These are phyloP conservation scores for Dicrurus megarhynchus DNA, from an alignment of 2,113 vertebrate genomes.

Conservation along the genomic window DNA sequence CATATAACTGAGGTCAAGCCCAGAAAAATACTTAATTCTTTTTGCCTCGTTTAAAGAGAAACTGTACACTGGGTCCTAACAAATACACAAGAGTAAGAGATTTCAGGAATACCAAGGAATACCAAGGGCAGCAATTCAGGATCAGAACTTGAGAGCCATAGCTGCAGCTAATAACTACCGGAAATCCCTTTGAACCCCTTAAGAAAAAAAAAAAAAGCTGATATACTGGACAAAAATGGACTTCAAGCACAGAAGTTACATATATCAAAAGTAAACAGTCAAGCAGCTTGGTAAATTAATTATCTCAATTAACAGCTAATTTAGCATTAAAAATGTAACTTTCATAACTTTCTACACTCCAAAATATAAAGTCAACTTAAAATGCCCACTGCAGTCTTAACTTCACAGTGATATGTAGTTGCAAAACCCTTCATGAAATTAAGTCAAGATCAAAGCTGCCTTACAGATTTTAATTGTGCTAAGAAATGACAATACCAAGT, in stretches of 20 bases:
- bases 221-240: background rate
- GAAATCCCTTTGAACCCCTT: background rate
- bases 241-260: background rate
- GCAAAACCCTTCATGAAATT: background rate
- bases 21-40: background rate
- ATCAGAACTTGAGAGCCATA: background rate
- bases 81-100: background rate
- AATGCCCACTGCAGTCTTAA: background rate
- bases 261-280: background rate
- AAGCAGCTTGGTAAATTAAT: background rate
- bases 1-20: background rate
- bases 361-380: background rate
- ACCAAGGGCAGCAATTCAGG: background rate
- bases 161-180: background rate
- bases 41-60: background rate
- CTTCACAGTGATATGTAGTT: fast-evolving
- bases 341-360: background rate
- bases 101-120: background rate
- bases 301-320: background rate
- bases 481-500: background rate
- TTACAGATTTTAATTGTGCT: background rate
- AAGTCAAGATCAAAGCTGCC: background rate
- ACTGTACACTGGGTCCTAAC: background rate
- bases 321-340: background rate
- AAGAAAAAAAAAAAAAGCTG: background rate